Evolutionary conservation across 2,113 vertebrate genomes (phyloP).

Genomic region (Elaphurus davidianus): DNA sequence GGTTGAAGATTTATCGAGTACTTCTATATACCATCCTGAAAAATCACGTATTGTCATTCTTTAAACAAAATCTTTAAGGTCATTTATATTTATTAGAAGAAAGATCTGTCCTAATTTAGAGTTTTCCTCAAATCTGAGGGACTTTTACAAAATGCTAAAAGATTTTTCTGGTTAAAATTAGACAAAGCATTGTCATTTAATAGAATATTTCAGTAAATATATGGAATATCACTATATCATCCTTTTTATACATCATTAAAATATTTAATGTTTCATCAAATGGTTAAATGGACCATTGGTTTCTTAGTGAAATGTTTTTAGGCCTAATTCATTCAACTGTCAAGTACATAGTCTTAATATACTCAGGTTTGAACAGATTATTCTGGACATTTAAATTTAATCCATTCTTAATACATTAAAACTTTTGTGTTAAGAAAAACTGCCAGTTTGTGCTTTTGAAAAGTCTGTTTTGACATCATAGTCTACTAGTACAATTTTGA

Average conservation of each 20-base stretch:
- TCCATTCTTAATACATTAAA: conserved; percentile 80
- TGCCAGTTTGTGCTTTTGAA: conserved; percentile 80
- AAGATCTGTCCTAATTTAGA: conserved; percentile 71
- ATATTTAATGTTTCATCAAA: conserved; percentile 71
- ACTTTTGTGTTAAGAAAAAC: conserved; percentile 81
- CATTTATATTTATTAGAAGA: conserved; percentile 40
- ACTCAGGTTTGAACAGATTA: conserved; percentile 83
- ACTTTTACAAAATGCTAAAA: conserved; percentile 73
- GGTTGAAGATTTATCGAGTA: conserved; percentile 32
- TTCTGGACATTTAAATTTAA: conserved; percentile 76
- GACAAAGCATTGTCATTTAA: conserved; percentile 75
- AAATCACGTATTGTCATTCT: conserved; percentile 39
- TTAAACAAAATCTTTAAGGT: conserved; percentile 40
- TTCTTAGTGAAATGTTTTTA: conserved; percentile 81
- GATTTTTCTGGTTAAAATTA: conserved; percentile 64
- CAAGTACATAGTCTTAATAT: conserved; percentile 78
- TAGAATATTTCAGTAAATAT: conserved; percentile 77
- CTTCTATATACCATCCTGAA: conserved; percentile 29
- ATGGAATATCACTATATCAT: conserved; percentile 72
- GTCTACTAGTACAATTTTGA: conserved; percentile 70
- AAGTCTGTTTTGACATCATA: conserved; percentile 76
- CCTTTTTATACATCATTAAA: conserved; percentile 73
- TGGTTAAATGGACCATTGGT: conserved; percentile 83
- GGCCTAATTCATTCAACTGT: conserved; percentile 79
- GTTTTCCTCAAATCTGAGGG: conserved; percentile 66